Percentiles rank a stretch among this genome's conserved stretches.
Evolutionary conservation across 2,113 vertebrate species (phyloP).

Genomic region (Dermatemys mawii): DNA sequence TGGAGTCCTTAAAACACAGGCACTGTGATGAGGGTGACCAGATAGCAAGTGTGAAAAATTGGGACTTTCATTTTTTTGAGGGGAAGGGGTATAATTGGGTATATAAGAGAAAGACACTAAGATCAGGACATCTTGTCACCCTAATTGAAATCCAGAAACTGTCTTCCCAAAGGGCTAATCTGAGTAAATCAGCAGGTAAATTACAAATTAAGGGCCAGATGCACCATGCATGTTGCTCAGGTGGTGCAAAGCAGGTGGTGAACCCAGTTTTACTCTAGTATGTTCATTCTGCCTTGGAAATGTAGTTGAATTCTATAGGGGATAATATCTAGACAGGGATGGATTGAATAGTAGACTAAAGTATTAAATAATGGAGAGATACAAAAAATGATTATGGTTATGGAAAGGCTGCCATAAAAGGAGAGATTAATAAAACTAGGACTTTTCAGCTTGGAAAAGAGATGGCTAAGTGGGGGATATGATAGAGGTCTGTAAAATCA

Average conservation of each 20-base stretch:
- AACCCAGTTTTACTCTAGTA: background rate
- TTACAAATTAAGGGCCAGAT: background rate
- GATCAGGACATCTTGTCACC: background rate
- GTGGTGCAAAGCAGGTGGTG: background rate
- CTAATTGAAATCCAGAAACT: no score
- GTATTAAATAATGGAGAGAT: background rate
- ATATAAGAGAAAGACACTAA: background rate
- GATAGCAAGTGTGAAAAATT: background rate
- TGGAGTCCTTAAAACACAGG: no score
- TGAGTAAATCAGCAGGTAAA: background rate
- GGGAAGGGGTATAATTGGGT: no score
- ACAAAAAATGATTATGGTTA: no score
- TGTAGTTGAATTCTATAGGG: background rate
- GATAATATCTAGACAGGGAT: background rate
- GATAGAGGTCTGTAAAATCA: no score
- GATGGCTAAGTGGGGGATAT: no score
- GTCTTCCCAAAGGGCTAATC: background rate
- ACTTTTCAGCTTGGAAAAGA: no score
- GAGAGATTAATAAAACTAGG: no score
- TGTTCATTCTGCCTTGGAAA: background rate
- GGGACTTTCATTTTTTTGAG: background rate
- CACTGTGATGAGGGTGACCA: no score
- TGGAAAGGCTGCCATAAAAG: no score
- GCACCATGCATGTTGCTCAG: background rate
- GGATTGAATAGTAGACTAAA: background rate